Conservation (phyloP, 2,888 invertebrate species). For the Megalurothrips usitatus region DNA sequence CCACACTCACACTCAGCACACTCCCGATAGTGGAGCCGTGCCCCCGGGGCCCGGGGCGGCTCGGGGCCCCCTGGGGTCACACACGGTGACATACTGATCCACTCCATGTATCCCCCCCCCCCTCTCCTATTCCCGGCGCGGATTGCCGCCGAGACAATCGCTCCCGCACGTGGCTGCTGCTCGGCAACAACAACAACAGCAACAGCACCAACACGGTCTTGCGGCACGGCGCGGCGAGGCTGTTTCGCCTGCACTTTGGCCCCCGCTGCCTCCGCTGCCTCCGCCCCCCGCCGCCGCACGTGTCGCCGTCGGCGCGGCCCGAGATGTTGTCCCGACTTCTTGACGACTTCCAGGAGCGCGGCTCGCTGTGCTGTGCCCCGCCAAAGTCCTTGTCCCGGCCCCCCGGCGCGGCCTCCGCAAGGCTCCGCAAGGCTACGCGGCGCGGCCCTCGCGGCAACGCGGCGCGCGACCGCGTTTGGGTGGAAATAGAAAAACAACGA, state of each 20-base stretch:
- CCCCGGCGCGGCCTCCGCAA: not conserved
- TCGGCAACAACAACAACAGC: too few species aligned
- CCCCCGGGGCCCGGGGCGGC: too few species aligned
- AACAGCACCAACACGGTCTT: not conserved
- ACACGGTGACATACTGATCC: conserved; percentile 1
- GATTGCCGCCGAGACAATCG: too few species aligned
- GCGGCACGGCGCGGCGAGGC: not conserved
- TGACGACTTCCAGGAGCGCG: not conserved
- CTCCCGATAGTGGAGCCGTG: too few species aligned
- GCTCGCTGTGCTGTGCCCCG: not conserved
- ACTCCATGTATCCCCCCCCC: not conserved
- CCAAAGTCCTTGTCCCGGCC: not conserved
- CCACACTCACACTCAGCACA: too few species aligned
- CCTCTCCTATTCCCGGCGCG: not conserved
- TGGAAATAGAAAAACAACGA: too few species aligned
- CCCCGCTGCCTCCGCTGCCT: too few species aligned
- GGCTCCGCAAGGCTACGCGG: too few species aligned
- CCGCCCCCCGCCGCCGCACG: not conserved
- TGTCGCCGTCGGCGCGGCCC: not conserved
- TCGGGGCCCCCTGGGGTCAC: too few species aligned
- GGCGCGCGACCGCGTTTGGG: too few species aligned
- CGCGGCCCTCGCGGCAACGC: too few species aligned
- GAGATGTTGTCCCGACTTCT: not conserved
- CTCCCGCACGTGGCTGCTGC: too few species aligned
- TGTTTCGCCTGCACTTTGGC: not conserved